Conservation (phyloP, 37 sponge, comb jelly and placozoan species). For the Crambe crambe region DNA sequence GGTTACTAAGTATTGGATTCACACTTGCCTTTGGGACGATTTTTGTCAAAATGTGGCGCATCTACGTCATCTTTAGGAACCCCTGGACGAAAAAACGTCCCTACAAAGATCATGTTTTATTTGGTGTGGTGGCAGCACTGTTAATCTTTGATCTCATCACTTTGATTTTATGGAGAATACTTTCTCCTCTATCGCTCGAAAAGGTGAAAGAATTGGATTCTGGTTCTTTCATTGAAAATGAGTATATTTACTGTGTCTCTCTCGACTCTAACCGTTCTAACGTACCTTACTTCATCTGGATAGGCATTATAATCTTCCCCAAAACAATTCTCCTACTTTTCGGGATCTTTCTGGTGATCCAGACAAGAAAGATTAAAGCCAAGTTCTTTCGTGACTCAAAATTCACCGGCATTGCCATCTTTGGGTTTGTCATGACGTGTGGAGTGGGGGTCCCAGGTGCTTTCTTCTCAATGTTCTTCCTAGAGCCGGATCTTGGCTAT, state of each 20-base stretch:
- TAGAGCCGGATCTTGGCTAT: not conserved
- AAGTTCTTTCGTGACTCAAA: constrained; percentile 24
- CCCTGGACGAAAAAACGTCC: constrained; percentile 20
- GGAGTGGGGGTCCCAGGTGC: constrained; percentile 17
- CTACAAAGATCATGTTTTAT: constrained; percentile 19
- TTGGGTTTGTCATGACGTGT: constrained; percentile 6
- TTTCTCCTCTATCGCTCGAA: not conserved
- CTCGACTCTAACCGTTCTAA: not conserved
- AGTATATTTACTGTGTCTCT: not conserved
- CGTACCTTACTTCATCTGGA: not conserved
- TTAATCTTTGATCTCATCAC: constrained; percentile 7
- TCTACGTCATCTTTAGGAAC: constrained; percentile 29
- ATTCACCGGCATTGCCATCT: constrained; percentile 35
- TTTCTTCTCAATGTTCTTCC: not conserved
- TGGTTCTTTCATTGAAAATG: not conserved
- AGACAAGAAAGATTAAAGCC: constrained; percentile 25
- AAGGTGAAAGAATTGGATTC: not conserved
- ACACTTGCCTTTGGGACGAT: constrained; percentile 44
- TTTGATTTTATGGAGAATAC: not conserved
- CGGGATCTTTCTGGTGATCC: constrained; percentile 28
- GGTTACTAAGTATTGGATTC: constrained; percentile 1
- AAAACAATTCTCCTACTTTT: constrained; percentile 22
- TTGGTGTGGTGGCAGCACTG: constrained; percentile 5
- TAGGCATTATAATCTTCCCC: not conserved
- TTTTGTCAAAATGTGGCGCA: constrained; percentile 30